phyloP scores from a whole-genome alignment of 1,140 invertebrate species.

The Drosophila parabipectinata region DNA sequence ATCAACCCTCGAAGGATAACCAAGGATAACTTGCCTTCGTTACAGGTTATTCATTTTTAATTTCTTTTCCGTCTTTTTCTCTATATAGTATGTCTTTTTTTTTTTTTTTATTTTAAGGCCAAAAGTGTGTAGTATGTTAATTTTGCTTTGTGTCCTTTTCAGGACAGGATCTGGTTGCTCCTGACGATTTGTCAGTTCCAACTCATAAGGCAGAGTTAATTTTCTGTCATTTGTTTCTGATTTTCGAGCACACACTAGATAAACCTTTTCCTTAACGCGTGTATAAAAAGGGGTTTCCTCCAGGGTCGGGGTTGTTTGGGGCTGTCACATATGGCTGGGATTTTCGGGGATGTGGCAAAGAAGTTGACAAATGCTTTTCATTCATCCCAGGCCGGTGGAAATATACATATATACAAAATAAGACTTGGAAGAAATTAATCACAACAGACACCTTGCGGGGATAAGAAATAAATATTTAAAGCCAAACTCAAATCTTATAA shows the following conservation, averaged over 20 bases:
- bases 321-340: constrained; percentile 40
- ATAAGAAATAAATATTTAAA: not conserved
- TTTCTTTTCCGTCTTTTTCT: constrained; percentile 32
- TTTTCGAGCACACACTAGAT: constrained; percentile 70
- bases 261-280: constrained; percentile 39
- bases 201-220: constrained; percentile 83
- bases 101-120: constrained; percentile 14
- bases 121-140: constrained; percentile 70
- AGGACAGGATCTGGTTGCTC: constrained; percentile 24
- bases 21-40: constrained; percentile 20
- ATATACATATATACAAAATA: not conserved
- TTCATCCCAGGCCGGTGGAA: not conserved
- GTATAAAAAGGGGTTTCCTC: too few species aligned
- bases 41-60: constrained; percentile 73
- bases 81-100: not conserved
- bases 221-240: constrained; percentile 76
- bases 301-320: too few species aligned
- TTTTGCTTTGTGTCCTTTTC: constrained; percentile 49
- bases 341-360: constrained; percentile 8
- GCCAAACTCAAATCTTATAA: not conserved
- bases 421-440: not conserved
- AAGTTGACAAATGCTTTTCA: constrained; percentile 34
- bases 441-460: not conserved
- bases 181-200: constrained; percentile 80
- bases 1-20: constrained; percentile 27